Base-by-base conservation (phyloP, 2,113 vertebrate genomes). In the Gymnorhina tibicen region DNA sequence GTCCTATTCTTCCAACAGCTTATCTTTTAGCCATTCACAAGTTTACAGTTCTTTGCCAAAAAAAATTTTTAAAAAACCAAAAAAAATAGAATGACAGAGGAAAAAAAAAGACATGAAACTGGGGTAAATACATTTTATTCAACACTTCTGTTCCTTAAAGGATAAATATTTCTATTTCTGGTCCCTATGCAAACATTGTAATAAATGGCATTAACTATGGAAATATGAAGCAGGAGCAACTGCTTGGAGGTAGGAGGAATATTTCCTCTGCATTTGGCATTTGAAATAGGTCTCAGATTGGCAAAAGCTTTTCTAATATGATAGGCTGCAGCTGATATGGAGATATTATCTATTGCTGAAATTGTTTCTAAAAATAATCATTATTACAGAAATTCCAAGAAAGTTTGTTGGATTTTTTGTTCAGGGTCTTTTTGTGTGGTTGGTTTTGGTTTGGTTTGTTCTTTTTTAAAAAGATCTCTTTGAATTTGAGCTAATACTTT, bases 281-380 rank as follows among this genome's bases (percentile, higher is more conserved):
- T 89, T 69, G 79, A 87, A 92, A 93, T 52, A 96, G 33, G 56
- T 49, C 50, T 94, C 63, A 79, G 49, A n/a, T 66, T 85, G 78
- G 58, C 46, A 96, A 95, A 97, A 92, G 46, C 53, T 63, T 95
- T 97, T 95, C 16, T 93, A 93, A 47, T 37, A 44, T 91, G 63
- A 92, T 95, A 86, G 78, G 85, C 95, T 94, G 26, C 72, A 94
- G 96, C 91, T 72, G 95, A 94, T 97, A 10, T 80, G 96, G 30
- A 85, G 52, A 80, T 68, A 95, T 83, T 94, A 93, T 50, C 24
- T 94, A 64, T 37, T 88, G 32, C 30, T 78, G 59, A 75, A 92
- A 44, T 78, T 84, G 28, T 94, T 94, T 95, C 82, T 53, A 93
- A 70, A 86, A 95, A 16, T 33, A 88, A 64, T 27, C 32, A 75